These are phyloP conservation scores for Baronia brevicornis DNA, from an alignment of 2,888 invertebrate species.

Conservation along the genomic window DNA sequence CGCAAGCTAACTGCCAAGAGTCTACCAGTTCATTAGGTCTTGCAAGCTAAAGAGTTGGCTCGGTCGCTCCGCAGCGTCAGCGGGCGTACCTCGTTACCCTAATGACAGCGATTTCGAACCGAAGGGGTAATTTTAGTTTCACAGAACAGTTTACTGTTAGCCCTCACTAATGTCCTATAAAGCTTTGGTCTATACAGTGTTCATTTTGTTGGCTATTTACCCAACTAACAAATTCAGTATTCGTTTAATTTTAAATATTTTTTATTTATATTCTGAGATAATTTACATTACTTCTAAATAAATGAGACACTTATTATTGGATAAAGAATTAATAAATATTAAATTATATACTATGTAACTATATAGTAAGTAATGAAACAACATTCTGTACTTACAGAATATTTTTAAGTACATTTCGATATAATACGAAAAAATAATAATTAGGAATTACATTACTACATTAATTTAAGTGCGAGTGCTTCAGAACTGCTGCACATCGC, in stretches of 20 bases:
- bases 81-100: slow-evolving; percentile 65
- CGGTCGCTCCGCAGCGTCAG: slow-evolving; percentile 58
- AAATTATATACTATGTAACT: no score
- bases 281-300: no score
- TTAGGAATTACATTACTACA: no score
- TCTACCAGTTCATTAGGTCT: slow-evolving; percentile 60
- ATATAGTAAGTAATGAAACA: no score
- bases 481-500: no score
- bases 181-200: slow-evolving; percentile 46
- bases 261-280: no score
- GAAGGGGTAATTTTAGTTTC: slow-evolving; percentile 62
- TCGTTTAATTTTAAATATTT: slow-evolving; percentile 14
- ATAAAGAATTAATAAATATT: no score
- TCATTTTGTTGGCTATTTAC: slow-evolving; percentile 48
- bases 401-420: no score
- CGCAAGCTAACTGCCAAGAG: slow-evolving; percentile 43
- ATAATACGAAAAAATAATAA: no score
- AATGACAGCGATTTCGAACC: slow-evolving; percentile 69
- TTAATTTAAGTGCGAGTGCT: no score
- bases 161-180: slow-evolving; percentile 58
- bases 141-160: slow-evolving; percentile 59
- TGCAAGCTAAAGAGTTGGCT: slow-evolving; percentile 54
- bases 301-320: no score
- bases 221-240: slow-evolving; percentile 18
- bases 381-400: no score